A percentile compares a stretch with the other conserved stretches of the same genome.
These are phyloP conservation scores for Galeopsomyia nigrocyanea DNA, from an alignment of 2,888 invertebrate species.

Conservation along the genomic window DNA sequence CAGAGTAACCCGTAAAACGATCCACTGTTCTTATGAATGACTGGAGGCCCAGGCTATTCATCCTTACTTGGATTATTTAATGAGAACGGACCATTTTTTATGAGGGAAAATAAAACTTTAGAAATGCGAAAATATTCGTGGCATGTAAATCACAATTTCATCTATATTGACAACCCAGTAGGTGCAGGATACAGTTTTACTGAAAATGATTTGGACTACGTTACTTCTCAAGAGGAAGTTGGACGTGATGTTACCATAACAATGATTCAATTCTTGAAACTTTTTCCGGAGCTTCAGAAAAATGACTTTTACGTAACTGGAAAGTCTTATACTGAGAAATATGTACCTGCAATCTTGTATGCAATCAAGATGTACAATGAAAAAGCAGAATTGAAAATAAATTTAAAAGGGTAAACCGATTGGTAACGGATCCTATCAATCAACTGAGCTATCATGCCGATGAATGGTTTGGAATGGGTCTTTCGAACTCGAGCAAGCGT, in stretches of 20 bases:
- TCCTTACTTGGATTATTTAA: conserved; percentile 69
- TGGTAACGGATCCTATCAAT: too few species aligned
- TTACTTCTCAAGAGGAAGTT: conserved; percentile 82
- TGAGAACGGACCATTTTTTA: conserved; percentile 78
- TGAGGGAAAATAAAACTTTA: conserved; percentile 67
- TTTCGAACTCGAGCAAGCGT: too few species aligned
- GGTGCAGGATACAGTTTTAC: conserved; percentile 95
- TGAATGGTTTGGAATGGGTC: too few species aligned
- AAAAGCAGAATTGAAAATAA: conserved; percentile 74
- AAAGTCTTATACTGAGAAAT: conserved; percentile 87
- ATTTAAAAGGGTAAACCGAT: conserved; percentile 79
- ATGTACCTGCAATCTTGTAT: conserved; percentile 82
- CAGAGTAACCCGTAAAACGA: conserved; percentile 4
- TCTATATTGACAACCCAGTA: conserved; percentile 94
- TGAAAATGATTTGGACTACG: conserved; percentile 80
- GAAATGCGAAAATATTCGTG: conserved; percentile 78
- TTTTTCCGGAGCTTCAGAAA: too few species aligned
- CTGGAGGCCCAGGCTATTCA: conserved; percentile 69
- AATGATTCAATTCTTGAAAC: conserved; percentile 81
- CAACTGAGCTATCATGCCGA: too few species aligned
- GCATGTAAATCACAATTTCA: conserved; percentile 74
- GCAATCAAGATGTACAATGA: conserved; percentile 78
- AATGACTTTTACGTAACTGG: conserved; percentile 87
- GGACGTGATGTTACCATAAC: conserved; percentile 84
- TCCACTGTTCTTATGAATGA: conserved; percentile 77